phyloP scores from a whole-genome alignment of 2,888 invertebrate genomes.

The Dryobotodes eremita region DNA sequence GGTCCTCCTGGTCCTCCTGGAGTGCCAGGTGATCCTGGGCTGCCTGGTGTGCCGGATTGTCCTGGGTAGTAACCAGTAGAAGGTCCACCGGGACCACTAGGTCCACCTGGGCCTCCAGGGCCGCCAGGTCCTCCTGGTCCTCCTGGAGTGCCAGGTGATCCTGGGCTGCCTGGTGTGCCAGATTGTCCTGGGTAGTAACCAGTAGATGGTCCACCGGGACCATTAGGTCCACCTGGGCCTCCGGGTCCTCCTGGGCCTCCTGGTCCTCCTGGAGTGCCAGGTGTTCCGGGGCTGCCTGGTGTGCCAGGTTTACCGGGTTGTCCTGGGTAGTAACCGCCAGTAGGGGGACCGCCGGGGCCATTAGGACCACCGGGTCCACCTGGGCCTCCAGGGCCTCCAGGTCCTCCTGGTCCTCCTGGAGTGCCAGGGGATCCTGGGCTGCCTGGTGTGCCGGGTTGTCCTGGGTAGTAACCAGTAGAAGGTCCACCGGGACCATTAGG shows the following conservation, averaged over 20 bases:
- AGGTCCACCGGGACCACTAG: constrained; percentile 17
- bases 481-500: constrained; percentile 59
- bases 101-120: constrained; percentile 59
- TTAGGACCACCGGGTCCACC: constrained; percentile 57
- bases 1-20: constrained; percentile 64
- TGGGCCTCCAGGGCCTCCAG: constrained; percentile 49
- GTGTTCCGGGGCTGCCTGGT: constrained; percentile 65
- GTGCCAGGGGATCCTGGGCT: constrained; percentile 51
- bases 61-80: constrained; percentile 67
- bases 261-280: constrained; percentile 51
- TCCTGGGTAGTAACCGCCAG: constrained; percentile 67
- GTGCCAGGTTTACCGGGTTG: constrained; percentile 60
- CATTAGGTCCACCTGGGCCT: constrained; percentile 60
- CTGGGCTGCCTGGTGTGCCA: constrained; percentile 66
- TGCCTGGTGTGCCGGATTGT: constrained; percentile 59
- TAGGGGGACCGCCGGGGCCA: constrained; percentile 42
- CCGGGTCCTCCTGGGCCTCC: constrained; percentile 47
- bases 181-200: constrained; percentile 60
- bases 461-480: constrained; percentile 60
- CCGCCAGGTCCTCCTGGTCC: constrained; percentile 66
- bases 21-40: constrained; percentile 64
- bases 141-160: constrained; percentile 70
- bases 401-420: constrained; percentile 45
- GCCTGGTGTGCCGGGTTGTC: constrained; percentile 66
- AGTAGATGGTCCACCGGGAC: constrained; percentile 71